Evolutionary conservation across 2,888 invertebrate genomes (phyloP).

Genomic region (Drosophila falleni): DNA sequence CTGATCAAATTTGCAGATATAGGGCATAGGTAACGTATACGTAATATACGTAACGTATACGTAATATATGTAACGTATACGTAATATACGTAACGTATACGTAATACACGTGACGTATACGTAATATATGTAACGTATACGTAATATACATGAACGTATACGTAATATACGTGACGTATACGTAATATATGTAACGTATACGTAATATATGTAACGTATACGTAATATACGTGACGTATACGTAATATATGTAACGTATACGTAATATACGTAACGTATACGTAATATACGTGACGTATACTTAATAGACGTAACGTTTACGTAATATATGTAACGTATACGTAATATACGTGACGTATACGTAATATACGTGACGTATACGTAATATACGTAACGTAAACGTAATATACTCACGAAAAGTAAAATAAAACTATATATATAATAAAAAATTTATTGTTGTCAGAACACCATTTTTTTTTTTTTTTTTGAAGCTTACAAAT

Average conservation of each 20-base stretch:
- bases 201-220: background rate
- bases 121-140: background rate
- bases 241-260: background rate
- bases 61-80: background rate
- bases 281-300: background rate
- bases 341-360: background rate
- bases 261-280: background rate
- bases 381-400: background rate
- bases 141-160: background rate
- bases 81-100: background rate
- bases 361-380: background rate
- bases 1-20: no score
- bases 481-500: no score
- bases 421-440: background rate
- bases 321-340: no score
- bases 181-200: background rate
- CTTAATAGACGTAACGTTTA: no score
- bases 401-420: background rate
- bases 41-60: no score
- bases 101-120: no score
- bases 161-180: no score
- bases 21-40: background rate
- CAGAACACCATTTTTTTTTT: no score
- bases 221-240: no score
- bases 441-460: no score